phyloP scores from a whole-genome alignment of 2,888 invertebrate genomes.

The Thymelicus lineola region DNA sequence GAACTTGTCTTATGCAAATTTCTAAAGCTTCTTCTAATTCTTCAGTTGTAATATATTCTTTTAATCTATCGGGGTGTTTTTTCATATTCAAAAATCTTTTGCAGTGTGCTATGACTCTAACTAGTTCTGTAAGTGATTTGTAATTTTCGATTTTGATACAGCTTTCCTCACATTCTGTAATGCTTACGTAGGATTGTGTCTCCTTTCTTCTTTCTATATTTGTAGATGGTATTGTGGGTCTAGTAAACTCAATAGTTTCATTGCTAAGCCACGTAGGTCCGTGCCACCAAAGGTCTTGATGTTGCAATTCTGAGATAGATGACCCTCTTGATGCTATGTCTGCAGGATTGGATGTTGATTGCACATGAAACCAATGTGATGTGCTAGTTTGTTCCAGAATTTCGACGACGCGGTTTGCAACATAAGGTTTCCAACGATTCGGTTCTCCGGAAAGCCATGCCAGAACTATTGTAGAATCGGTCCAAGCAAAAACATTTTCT shows the following conservation, averaged over 20 bases:
- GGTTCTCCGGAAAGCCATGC: slow-evolving; percentile 46
- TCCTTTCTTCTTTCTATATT: no score
- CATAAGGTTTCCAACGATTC: slow-evolving; percentile 45
- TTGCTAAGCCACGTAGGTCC: slow-evolving; percentile 40
- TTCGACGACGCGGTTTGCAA: slow-evolving; percentile 44
- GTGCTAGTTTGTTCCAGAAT: slow-evolving; percentile 39
- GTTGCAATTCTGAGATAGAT: slow-evolving; percentile 28
- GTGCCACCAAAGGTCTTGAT: slow-evolving; percentile 38
- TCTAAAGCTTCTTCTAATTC: no score
- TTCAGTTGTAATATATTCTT: no score
- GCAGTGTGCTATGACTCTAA: no score
- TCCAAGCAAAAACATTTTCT: slow-evolving; percentile 38
- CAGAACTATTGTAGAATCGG: slow-evolving; percentile 39
- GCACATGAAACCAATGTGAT: no score
- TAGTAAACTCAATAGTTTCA: slow-evolving; percentile 28
- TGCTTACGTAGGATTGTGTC: no score
- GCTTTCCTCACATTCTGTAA: no score
- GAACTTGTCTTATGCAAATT: no score
- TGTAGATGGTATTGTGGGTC: slow-evolving; percentile 12
- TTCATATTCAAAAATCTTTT: no score
- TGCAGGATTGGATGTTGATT: slow-evolving; percentile 37
- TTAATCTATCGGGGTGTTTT: no score
- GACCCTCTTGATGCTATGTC: slow-evolving; percentile 38
- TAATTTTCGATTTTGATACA: no score
- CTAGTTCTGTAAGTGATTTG: no score